These are phyloP conservation scores for Halcyon malimbica DNA, from an alignment of 2,113 vertebrate species.

Conservation along the genomic window DNA sequence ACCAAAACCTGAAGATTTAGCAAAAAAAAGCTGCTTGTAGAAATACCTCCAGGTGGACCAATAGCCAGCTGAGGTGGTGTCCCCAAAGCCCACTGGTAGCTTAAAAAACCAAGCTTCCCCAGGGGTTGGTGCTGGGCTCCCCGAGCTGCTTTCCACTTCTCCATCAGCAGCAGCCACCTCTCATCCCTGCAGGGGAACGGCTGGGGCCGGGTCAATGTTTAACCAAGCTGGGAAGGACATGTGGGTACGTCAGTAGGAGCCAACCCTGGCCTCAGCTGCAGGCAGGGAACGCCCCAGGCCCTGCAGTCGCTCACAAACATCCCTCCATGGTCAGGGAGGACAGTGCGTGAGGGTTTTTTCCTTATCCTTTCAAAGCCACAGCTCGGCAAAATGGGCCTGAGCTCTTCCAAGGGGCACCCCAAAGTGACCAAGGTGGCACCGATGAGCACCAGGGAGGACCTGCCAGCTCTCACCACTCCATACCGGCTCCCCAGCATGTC, in stretches of 20 bases:
- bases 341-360: accelerated
- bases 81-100: not conserved
- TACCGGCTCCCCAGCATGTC: not conserved
- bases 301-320: accelerated
- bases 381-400: conserved; percentile 69
- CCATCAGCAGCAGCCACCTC: not conserved
- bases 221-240: conserved; percentile 44
- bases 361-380: not conserved
- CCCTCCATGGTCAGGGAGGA: not conserved
- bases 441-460: not conserved
- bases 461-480: not conserved
- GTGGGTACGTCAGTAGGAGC: not conserved
- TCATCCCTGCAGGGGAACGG: not conserved
- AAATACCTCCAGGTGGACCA: not conserved
- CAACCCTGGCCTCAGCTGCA: accelerated
- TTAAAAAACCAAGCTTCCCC: not conserved
- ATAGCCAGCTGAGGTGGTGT: not conserved
- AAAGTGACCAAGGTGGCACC: conserved; percentile 76
- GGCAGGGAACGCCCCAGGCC: accelerated
- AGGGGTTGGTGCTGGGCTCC: not conserved
- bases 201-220: conserved; percentile 74
- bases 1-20: not conserved
- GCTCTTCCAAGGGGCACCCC: conserved; percentile 53
- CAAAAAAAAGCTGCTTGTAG: not conserved
- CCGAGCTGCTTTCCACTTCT: not conserved